Evolutionary conservation across 2,797 vertebrate genomes (phyloP), one percentile per base, ranked within the genome.

Genomic region (Phaenicophaeus curvirostris): DNA sequence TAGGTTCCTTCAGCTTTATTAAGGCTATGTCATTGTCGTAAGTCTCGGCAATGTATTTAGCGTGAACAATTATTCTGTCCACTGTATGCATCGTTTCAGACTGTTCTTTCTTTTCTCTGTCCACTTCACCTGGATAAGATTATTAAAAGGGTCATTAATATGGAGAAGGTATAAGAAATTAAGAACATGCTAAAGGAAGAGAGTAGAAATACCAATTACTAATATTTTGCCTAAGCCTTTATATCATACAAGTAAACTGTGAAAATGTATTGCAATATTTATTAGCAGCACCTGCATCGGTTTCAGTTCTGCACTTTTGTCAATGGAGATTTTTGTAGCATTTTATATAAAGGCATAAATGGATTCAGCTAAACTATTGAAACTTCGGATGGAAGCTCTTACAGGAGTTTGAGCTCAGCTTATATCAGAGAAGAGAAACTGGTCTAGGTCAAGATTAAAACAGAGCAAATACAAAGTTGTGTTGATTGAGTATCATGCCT

Each of bases 1-100:
- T 98, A 30, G 99, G 98, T 3, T 94, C 96, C 78, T 89, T 94
- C 80, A 99, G 90, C 91, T 98, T 98, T 92, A 99, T 94, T n/a
- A 99, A 96, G 0, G 99, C 98, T 4, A 99, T 99, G 98, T 99
- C 99, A 0, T 98, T 99, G 97, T 99, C 97, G 0, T 98, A 99
- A 11, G 98, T 99, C 2, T 97, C 82, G 0, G 11, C 13, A 11
- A 63, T n/a, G 58, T 99, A 99, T 15, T 85, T 97, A 6, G 67
- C 93, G 89, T 99, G 99, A 11, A 97, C 94, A 4, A 98, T 17
- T 14, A 98, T 93, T 25, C 85, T 15, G 2, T 98, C 98, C 44
- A 99, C 98, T 0, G 85, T 27, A 5, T 98, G 97, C 0, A 37
- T 89, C 0, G 73, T 94, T 96, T 99, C 99, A 0, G 76, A 95